phyloP scores from a whole-genome alignment of 2,888 invertebrate species.

The Laothoe populi region DNA sequence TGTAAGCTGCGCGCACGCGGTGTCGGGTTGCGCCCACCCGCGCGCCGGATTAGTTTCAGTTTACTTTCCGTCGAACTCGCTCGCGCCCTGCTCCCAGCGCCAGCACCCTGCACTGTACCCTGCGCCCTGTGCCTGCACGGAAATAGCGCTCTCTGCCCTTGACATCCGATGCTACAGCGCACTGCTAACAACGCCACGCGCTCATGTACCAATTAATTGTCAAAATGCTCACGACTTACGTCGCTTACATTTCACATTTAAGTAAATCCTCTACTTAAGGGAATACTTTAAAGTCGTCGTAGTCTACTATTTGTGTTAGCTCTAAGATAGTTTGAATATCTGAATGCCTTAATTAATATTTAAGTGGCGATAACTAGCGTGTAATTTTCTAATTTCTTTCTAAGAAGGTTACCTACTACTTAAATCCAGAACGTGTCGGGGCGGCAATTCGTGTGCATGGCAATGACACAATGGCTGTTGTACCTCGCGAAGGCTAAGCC shows the following conservation, averaged over 20 bases:
- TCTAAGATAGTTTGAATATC: background rate
- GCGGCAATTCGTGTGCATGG: constrained; percentile 10
- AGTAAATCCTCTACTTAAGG: background rate
- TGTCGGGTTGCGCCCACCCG: constrained; percentile 82
- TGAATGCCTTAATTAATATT: no score
- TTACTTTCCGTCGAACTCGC: constrained; percentile 67
- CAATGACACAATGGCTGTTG: constrained; percentile 25
- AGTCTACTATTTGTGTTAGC: background rate
- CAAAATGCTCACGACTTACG: constrained; percentile 1
- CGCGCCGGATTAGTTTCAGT: constrained; percentile 79
- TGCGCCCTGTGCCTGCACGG: constrained; percentile 37
- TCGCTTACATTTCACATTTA: no score
- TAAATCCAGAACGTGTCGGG: background rate
- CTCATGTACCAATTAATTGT: constrained; percentile 16
- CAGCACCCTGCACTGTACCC: constrained; percentile 34
- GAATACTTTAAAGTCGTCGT: background rate
- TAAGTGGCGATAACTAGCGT: background rate
- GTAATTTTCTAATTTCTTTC: background rate
- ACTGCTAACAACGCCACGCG: constrained; percentile 66
- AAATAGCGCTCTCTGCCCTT: constrained; percentile 77
- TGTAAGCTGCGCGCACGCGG: constrained; percentile 78
- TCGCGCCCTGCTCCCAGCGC: constrained; percentile 50
- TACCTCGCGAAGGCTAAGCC: constrained; percentile 49
- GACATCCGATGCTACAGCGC: constrained; percentile 57
- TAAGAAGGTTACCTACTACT: background rate